Evolutionary conservation across 2,113 vertebrate genomes (phyloP), one percentile per base, ranked within the genome.

Genomic region (Phalacrocorax aristotelis): DNA sequence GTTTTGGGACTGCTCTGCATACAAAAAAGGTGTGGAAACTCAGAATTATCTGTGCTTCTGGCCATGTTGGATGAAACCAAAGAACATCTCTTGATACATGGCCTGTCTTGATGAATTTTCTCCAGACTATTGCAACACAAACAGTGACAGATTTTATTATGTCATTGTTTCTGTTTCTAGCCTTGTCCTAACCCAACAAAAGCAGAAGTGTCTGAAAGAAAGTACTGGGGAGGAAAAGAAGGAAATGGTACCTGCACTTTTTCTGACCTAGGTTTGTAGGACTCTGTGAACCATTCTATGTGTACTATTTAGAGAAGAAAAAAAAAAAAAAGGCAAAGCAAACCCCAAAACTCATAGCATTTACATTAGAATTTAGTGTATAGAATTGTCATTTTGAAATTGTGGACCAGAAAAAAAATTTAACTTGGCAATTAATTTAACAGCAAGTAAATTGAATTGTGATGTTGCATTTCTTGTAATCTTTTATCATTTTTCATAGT

Each of bases 161-260:
- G 58, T 87, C 84, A 85, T 88, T 82, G 34, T 83, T 95, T 95
- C 89, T 95, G 54, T 83, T 86, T 93, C 81, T 96, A 38, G 75
- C 38, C 32, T 79, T 77, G 74, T 51, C 58, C 32, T 62, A 82
- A n/a, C 51, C n/a, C 66, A 76, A 36, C 17, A 87, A 90, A 96
- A 96, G 95, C 69, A 90, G 96, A 96, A 95, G 75, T 72, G 51
- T 72, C 49, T 64, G 36, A 80, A 95, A 91, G 19, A 79, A 89
- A 76, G 76, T 83, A 52, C 15, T 44, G 21, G 22, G 21, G 16
- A 54, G 7, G 30, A 38, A 4, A 26, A 62, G 70, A 82, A 79
- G 62, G 79, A 93, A 93, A 91, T 46, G 29, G 34, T 62, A 69
- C 30, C 36, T 72, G 12, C 11, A 1, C 54, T 78, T 90, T 92